Conservation (phyloP, 2,888 invertebrate genomes). For the Drosophila sordidula region DNA sequence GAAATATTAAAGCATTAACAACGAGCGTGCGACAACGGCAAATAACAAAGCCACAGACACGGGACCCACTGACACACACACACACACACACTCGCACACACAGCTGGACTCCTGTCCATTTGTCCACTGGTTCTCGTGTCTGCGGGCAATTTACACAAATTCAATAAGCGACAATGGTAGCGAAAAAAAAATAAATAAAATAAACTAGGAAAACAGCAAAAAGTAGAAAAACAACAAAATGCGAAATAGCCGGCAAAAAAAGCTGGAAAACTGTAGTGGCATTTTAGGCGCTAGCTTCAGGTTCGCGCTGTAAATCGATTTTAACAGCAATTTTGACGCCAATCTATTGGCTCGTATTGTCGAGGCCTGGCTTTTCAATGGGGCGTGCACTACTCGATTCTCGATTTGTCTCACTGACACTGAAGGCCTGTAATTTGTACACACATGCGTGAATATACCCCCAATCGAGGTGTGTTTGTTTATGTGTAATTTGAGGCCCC, state of each 20-base stretch:
- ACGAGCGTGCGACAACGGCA: conserved; percentile 23
- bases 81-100: conserved; percentile 7
- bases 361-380: conserved; percentile 2
- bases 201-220: conserved; percentile 7
- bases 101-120: conserved; percentile 32
- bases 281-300: conserved; percentile 3
- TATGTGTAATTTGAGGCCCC: conserved; percentile 29
- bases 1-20: conserved; percentile 61
- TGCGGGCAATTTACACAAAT: conserved; percentile 72
- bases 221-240: conserved; percentile 4
- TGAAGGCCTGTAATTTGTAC: conserved; percentile 51
- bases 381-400: conserved; percentile 18
- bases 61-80: background rate
- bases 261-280: conserved; percentile 28
- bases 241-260: conserved; percentile 20
- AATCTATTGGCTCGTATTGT: background rate
- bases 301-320: conserved; percentile 41
- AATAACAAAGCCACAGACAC: conserved; percentile 22
- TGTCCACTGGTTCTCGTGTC: conserved; percentile 55
- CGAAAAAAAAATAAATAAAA: conserved; percentile 9
- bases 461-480: conserved; percentile 25
- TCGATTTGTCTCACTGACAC: conserved; percentile 34
- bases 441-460: conserved; percentile 9
- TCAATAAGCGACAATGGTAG: conserved; percentile 57
- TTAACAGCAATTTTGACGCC: conserved; percentile 28